phyloP scores from a whole-genome alignment of 2,797 vertebrate species.

The Bryconaethiops microstoma region DNA sequence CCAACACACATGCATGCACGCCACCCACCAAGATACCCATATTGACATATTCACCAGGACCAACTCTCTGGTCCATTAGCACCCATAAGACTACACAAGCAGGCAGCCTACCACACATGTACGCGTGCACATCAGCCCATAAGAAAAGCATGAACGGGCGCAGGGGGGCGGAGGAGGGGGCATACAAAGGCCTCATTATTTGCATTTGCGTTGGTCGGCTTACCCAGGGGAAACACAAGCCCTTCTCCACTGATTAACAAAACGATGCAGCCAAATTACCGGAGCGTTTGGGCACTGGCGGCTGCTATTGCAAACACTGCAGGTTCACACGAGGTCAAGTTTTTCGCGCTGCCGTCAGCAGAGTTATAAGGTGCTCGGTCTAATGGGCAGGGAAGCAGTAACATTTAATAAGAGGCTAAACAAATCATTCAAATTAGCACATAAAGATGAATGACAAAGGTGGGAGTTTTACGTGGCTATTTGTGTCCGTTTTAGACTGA shows the following conservation, averaged over 20 bases:
- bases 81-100: slow-evolving; percentile 46
- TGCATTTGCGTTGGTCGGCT: slow-evolving; percentile 43
- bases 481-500: slow-evolving; percentile 35
- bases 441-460: slow-evolving; percentile 41
- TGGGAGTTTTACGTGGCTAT: slow-evolving; percentile 32
- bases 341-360: slow-evolving; percentile 52
- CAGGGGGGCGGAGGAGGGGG: slow-evolving; percentile 34
- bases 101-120: slow-evolving; percentile 14
- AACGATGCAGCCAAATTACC: slow-evolving; percentile 58
- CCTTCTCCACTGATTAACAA: slow-evolving; percentile 57
- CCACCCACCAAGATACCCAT: slow-evolving; percentile 38
- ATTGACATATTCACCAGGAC: slow-evolving; percentile 23
- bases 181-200: slow-evolving; percentile 56
- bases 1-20: neutral
- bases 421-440: slow-evolving; percentile 56
- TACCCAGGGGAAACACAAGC: slow-evolving; percentile 49
- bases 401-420: slow-evolving; percentile 61
- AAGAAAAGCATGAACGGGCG: slow-evolving; percentile 51
- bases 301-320: slow-evolving; percentile 51
- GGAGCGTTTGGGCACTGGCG: slow-evolving; percentile 46
- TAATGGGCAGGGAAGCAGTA: slow-evolving; percentile 61
- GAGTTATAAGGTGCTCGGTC: slow-evolving; percentile 58
- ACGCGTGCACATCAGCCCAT: slow-evolving; percentile 35
- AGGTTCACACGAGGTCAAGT: slow-evolving; percentile 63
- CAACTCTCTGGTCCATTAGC: slow-evolving; percentile 7